Base-by-base conservation (phyloP, 1,140 invertebrate genomes). In the Scaptomyza graminum region DNA sequence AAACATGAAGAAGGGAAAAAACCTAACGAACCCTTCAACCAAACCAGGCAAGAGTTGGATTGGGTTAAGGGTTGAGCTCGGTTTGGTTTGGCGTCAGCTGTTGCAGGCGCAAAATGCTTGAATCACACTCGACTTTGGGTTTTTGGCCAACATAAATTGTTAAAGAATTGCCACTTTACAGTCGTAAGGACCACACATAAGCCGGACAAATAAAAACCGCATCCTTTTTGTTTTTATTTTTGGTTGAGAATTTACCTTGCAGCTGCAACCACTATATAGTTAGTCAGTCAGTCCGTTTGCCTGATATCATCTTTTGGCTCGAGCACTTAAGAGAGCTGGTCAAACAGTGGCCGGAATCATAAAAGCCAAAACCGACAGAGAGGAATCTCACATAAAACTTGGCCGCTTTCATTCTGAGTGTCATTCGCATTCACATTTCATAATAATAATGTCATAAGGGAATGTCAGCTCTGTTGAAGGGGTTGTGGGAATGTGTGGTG, bases 131-230 rank as follows among this genome's bases (percentile, higher is more conserved):
- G 69, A 76, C 76, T 84, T 76, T 84, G 80, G 80, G 0, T 22
- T 22, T 73, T 79, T 79, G 80, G 80, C 80, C 80, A 78, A 81
- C 81, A 85, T 87, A 85, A 85, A 85, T 85, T 85, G 82, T 78
- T 85, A 75, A 85, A 85, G 81, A 85, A 85, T 87, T 87, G 81
- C 81, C 82, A 85, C 81, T 85, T 85, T 87, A 71, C 78, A 85
- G 82, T 87, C 81, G 81, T 85, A 85, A 85, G 81, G 78, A 87
- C 69, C 81, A 82, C 81, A 82, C 81, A 85, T 85, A 87, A 85
- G 74, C 81, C 81, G 82, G 66, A 63, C 74, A 87, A 81, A 87
- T 87, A 87, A 85, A 85, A 85, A 78, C 69, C 77, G 62, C 68
- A 75, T 62, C 49, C 66, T 46, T 57, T 31, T 56, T 49, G 43